These are phyloP conservation scores for Halcyon senegalensis DNA, from an alignment of 2,113 vertebrate genomes.

Conservation along the genomic window DNA sequence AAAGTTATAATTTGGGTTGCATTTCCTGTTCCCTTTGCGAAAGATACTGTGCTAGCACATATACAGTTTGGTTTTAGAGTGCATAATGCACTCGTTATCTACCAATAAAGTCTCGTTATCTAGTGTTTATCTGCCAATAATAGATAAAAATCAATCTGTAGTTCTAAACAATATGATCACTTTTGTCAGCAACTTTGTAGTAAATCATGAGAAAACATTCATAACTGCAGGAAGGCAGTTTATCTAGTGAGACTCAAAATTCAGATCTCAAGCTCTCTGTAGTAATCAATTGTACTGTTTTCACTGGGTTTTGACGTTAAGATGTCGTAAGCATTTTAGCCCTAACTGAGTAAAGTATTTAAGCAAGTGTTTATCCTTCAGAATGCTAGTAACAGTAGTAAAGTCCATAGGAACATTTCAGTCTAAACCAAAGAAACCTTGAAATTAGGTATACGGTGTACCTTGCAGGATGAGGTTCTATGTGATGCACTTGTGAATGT, in stretches of 20 bases:
- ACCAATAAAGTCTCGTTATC: background rate
- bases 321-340: background rate
- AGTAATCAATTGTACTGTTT: background rate
- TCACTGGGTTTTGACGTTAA: background rate
- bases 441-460: background rate
- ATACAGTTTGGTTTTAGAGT: background rate
- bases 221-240: background rate
- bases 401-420: background rate
- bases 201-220: background rate
- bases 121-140: background rate
- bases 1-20: background rate
- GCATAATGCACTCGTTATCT: background rate
- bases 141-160: background rate
- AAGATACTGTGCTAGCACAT: background rate
- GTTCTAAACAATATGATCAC: background rate
- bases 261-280: background rate
- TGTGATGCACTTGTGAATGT: background rate
- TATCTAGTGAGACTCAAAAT: background rate
- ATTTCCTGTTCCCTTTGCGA: background rate
- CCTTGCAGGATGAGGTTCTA: background rate
- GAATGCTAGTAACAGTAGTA: background rate
- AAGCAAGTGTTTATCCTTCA: background rate
- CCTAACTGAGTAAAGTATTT: background rate
- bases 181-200: background rate
- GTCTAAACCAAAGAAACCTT: background rate